Evolutionary conservation across 2,113 vertebrate species (phyloP), one percentile per base, ranked within the genome.

Genomic region (Narcine bancroftii): DNA sequence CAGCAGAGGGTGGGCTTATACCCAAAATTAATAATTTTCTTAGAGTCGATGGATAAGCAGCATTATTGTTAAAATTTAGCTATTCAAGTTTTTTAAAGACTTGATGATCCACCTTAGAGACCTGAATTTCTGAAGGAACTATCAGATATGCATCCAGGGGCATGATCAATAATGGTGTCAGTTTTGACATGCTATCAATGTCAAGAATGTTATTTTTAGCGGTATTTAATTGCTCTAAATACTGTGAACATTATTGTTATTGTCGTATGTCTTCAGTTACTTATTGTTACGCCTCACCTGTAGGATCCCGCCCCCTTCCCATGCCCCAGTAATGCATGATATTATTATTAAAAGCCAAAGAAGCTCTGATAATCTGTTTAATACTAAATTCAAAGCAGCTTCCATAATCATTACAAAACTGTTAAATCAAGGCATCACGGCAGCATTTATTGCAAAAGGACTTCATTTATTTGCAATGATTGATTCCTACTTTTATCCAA

Each of bases 191-290:
- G 81, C 50, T 85, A 56, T 56, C 56, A 85, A 60, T 29, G 29
- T 85, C 77, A 81, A 81, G 77, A 13, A 81, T 50, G 47, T 81
- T 81, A 50, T 81, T 81, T 77, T 85, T 36, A 79, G 47, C 50
- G 36, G 56, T 6, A 56, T 60, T 85, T 85, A n/a, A 85, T 85
- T 60, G n/a, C 13, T n/a, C 13, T 60, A 60, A 60, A 9, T n/a
- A 36, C 36, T 87, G 50, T 60, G 53, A 87, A n/a, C 6, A 3
- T 69, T 63, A n/a, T n/a, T 10, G 53, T 87, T 2, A 17, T 87
- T 6, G 4, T 17, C 33, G 13, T 36, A 87, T 87, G 56, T 53
- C 50, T 87, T 87, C 4, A 60, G n/a, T 63, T 60, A 60, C 33
- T 36, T n/a, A 63, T 87, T 15, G 15, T 53, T 87, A 0, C n/a